Evolutionary conservation across 2,797 vertebrate genomes (phyloP).

Genomic region (Neostethus bicornis): DNA sequence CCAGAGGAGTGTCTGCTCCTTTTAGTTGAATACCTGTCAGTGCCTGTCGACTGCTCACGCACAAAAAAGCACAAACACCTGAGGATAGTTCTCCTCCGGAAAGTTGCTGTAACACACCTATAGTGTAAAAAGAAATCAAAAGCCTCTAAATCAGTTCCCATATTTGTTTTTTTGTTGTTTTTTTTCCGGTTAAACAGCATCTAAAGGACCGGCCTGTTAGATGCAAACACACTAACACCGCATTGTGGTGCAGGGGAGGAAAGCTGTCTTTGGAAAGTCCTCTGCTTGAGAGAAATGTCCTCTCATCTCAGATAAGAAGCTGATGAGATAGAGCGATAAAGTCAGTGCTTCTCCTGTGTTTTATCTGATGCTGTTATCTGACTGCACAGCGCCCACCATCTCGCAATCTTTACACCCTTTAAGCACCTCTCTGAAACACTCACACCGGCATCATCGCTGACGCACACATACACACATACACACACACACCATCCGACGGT

Average conservation of each 20-base stretch:
- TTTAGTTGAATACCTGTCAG: conserved; percentile 71
- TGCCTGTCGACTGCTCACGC: conserved; percentile 55
- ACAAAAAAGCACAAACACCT: conserved; percentile 45
- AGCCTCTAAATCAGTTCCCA: conserved; percentile 28
- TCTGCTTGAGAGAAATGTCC: conserved; percentile 77
- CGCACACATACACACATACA: conserved; percentile 35
- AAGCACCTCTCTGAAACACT: conserved; percentile 76
- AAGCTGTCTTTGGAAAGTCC: conserved; percentile 83
- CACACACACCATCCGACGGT: conserved; percentile 36
- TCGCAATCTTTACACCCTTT: conserved; percentile 76
- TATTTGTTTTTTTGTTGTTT: conserved; percentile 7
- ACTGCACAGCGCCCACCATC: conserved; percentile 75
- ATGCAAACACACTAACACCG: conserved; percentile 39
- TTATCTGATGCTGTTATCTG: conserved; percentile 81
- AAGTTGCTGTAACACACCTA: conserved; percentile 41
- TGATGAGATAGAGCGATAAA: conserved; percentile 79
- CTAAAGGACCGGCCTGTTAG: conserved; percentile 20
- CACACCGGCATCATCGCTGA: conserved; percentile 58
- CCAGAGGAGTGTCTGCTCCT: conserved; percentile 59
- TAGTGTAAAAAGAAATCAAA: conserved; percentile 17
- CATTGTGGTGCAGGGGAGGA: conserved; percentile 59
- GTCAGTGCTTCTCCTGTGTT: conserved; percentile 71
- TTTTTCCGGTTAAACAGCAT: conserved; percentile 24
- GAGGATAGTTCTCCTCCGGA: conserved; percentile 51
- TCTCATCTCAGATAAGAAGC: conserved; percentile 76